Percentiles rank a stretch among this genome's conserved stretches.
phyloP scores from a whole-genome alignment of 2,113 vertebrate species.

The Progne subis region DNA sequence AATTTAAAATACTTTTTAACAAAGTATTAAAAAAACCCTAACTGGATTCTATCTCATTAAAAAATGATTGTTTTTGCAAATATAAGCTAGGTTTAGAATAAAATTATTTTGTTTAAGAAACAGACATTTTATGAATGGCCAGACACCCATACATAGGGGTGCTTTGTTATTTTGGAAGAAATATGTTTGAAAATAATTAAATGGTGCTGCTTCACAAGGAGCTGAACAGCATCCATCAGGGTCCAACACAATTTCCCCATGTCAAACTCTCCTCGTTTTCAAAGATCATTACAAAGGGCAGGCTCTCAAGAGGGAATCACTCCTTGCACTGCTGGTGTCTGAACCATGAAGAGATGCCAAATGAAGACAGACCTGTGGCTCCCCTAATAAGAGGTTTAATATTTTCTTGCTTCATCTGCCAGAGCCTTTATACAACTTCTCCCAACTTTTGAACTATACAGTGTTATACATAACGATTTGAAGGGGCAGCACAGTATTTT shows the following conservation, averaged over 20 bases:
- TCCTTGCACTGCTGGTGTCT: background rate
- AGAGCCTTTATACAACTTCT: background rate
- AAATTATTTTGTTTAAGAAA: background rate
- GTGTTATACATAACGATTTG: constrained; percentile 1
- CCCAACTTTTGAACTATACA: background rate
- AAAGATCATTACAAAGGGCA: background rate
- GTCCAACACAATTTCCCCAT: background rate
- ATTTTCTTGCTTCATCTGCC: background rate
- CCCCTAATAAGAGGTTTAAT: background rate
- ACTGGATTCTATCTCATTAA: background rate
- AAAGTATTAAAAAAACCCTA: background rate
- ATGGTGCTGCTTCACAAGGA: background rate
- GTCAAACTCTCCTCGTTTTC: background rate
- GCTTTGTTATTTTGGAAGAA: background rate
- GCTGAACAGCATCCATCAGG: background rate
- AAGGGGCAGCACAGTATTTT: constrained; percentile 26
- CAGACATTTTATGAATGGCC: background rate
- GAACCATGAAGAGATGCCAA: background rate
- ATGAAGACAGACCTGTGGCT: background rate
- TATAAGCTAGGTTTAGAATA: background rate
- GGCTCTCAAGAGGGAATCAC: background rate
- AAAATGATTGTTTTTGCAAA: background rate
- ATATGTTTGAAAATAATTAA: background rate
- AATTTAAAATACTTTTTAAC: background rate
- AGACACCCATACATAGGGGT: background rate